Conservation (phyloP, 2,113 vertebrate species). For the Epinephelus fuscoguttatus region DNA sequence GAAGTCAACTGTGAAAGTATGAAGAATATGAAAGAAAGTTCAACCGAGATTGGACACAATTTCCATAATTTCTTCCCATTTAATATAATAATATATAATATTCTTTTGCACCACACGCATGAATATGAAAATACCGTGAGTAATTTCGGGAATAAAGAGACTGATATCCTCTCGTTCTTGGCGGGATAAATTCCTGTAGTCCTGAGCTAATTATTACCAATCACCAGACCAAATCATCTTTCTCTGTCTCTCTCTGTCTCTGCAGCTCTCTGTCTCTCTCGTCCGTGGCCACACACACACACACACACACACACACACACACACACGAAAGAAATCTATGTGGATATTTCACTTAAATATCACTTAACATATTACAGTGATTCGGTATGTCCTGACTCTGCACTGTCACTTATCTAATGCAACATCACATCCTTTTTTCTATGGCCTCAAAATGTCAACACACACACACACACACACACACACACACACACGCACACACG, state of each 20-base stretch:
- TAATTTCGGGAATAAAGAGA: background rate
- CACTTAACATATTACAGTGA: constrained; percentile 14
- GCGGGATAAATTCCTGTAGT: background rate
- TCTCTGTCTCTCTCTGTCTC: background rate
- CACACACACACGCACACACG: background rate
- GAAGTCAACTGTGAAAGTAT: background rate
- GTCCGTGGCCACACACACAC: background rate
- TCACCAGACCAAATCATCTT: constrained; percentile 1
- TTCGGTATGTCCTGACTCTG: constrained; percentile 5
- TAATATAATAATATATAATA: no score
- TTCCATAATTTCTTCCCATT: background rate
- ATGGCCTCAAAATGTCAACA: constrained; percentile 56
- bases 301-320: no score
- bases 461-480: background rate
- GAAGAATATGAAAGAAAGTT: background rate
- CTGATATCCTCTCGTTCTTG: background rate
- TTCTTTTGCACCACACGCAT: background rate
- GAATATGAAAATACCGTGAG: no score
- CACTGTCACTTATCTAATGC: constrained; percentile 28
- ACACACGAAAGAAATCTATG: background rate
- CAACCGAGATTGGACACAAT: background rate
- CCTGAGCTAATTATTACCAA: constrained; percentile 9
- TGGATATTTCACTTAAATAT: constrained; percentile 24
- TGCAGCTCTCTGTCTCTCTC: no score
- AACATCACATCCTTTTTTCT: constrained; percentile 14